These are phyloP conservation scores for Oreotrochilus melanogaster DNA, from an alignment of 2,113 vertebrate species.

Conservation along the genomic window DNA sequence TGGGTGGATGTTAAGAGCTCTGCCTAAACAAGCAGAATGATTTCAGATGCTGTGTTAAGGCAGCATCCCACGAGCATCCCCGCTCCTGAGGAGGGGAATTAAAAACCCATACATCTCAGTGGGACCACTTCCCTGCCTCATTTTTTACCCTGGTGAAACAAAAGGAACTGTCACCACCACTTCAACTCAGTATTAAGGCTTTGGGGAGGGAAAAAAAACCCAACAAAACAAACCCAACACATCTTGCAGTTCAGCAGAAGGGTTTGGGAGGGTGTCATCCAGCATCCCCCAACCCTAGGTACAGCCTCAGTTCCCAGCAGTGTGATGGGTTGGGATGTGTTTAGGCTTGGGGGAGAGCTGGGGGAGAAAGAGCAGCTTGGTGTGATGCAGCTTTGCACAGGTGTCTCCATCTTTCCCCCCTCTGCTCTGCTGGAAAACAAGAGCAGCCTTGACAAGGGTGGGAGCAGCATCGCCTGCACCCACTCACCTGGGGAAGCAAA, in stretches of 20 bases:
- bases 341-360: background rate
- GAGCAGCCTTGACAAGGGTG: background rate
- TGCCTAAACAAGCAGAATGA: background rate
- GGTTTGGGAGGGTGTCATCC: background rate
- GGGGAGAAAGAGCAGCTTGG: background rate
- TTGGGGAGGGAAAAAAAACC: background rate
- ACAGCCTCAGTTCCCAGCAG: background rate
- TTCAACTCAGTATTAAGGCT: background rate
- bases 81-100: background rate
- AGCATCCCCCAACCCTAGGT: background rate
- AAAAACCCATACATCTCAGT: background rate
- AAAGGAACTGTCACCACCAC: background rate
- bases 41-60: background rate
- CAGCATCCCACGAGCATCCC: background rate
- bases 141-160: background rate
- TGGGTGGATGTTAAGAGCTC: background rate
- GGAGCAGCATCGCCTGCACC: conserved; percentile 1
- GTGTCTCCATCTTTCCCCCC: background rate
- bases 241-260: background rate
- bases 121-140: background rate
- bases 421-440: background rate
- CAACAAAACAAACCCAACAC: background rate
- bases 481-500: background rate
- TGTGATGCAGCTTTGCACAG: background rate
- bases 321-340: background rate